Conservation (phyloP, 2,888 invertebrate species). For the Nemurella pictetii region DNA sequence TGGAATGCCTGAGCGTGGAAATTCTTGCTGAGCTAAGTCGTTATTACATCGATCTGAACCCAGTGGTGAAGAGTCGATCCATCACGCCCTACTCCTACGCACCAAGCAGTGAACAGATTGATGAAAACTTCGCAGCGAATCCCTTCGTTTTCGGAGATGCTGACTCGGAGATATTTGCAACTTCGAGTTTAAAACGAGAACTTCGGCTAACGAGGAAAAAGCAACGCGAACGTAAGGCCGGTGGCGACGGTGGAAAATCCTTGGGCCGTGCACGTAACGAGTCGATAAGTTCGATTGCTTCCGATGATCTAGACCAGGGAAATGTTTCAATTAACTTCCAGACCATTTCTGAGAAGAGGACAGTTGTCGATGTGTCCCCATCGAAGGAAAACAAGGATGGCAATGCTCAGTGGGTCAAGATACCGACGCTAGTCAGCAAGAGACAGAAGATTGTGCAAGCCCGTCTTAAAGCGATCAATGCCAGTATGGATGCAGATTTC, state of each 20-base stretch:
- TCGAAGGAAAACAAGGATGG: slow-evolving; percentile 43
- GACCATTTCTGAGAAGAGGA: slow-evolving; percentile 51
- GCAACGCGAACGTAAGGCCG: slow-evolving; percentile 26
- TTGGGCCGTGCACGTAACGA: slow-evolving; percentile 38
- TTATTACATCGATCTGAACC: slow-evolving; percentile 67
- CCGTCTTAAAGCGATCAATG: slow-evolving; percentile 55
- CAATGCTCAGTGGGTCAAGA: slow-evolving; percentile 56
- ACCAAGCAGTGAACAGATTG: slow-evolving; percentile 59
- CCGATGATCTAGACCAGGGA: slow-evolving; percentile 52
- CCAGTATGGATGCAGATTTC: slow-evolving; percentile 52
- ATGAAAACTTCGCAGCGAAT: slow-evolving; percentile 31
- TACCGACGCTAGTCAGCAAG: slow-evolving; percentile 53
- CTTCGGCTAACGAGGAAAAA: slow-evolving; percentile 40
- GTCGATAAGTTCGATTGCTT: slow-evolving; percentile 46
- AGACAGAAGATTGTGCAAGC: slow-evolving; percentile 58
- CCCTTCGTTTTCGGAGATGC: slow-evolving; percentile 32
- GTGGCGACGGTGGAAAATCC: slow-evolving; percentile 16
- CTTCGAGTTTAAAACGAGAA: slow-evolving; percentile 36
- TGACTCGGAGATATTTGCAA: slow-evolving; percentile 1
- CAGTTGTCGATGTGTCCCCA: slow-evolving; percentile 47
- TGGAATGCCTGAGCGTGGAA: slow-evolving; percentile 65
- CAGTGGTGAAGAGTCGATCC: slow-evolving; percentile 62
- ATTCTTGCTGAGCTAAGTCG: slow-evolving; percentile 66
- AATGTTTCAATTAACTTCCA: slow-evolving; percentile 49
- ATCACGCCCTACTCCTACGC: slow-evolving; percentile 71